These are phyloP conservation scores for Erpobdella octoculata DNA, from an alignment of 2,888 invertebrate genomes.

Conservation along the genomic window DNA sequence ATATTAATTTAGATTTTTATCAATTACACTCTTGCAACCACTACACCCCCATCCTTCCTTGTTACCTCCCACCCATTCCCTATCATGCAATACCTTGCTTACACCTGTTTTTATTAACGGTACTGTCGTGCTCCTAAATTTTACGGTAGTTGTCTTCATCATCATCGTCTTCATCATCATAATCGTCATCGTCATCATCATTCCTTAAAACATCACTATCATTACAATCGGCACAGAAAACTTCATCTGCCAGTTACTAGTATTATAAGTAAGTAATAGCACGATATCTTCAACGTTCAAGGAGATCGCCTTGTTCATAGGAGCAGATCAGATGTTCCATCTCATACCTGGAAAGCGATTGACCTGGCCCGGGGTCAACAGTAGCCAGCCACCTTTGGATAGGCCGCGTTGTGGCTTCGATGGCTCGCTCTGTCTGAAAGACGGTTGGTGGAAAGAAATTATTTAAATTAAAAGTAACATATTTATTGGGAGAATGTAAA, in stretches of 20 bases:
- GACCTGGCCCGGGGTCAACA: not conserved
- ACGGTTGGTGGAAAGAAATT: no score
- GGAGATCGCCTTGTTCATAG: not conserved
- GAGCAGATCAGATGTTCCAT: constrained; percentile 3
- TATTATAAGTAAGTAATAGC: no score
- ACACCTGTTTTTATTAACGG: no score
- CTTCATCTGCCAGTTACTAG: constrained; percentile 24
- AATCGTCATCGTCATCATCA: constrained; percentile 19
- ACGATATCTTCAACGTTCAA: constrained; percentile 22
- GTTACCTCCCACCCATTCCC: no score
- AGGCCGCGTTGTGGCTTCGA: not conserved
- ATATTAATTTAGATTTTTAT: no score
- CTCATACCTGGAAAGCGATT: not conserved
- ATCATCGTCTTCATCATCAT: constrained; percentile 4
- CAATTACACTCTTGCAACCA: no score
- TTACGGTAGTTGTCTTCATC: not conserved
- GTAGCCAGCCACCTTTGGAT: not conserved
- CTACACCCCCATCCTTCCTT: no score
- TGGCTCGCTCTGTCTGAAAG: not conserved
- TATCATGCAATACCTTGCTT: no score
- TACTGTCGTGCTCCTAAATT: no score
- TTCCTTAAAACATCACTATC: constrained; percentile 8
- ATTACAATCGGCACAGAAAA: not conserved
- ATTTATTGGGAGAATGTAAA: no score
- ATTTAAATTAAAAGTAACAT: no score